phyloP scores from a whole-genome alignment of 2,888 invertebrate genomes.

The Acleris literana region DNA sequence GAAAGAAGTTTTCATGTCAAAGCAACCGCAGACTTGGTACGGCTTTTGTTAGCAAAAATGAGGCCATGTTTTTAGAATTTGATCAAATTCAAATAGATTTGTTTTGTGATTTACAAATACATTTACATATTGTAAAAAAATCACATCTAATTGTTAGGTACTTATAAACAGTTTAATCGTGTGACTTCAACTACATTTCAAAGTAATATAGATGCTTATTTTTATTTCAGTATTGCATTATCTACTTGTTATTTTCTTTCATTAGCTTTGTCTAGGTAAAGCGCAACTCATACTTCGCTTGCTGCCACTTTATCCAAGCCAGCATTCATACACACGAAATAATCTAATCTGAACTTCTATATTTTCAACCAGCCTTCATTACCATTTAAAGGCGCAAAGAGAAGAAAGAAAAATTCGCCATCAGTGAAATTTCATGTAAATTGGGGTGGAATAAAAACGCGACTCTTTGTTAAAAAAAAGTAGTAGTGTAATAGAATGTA shows the following conservation, averaged over 20 bases:
- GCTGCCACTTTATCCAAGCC: background rate
- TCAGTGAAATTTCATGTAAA: constrained; percentile 77
- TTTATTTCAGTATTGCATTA: constrained; percentile 3
- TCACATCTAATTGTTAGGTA: too few species aligned
- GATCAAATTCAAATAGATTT: background rate
- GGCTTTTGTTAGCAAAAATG: background rate
- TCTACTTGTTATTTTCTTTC: constrained; percentile 4
- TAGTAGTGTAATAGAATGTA: constrained; percentile 46
- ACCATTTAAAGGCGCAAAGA: constrained; percentile 68
- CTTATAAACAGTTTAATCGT: background rate
- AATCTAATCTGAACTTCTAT: constrained; percentile 72
- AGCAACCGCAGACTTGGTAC: background rate
- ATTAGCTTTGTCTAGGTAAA: constrained; percentile 4
- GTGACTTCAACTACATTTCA: background rate
- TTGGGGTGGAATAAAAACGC: constrained; percentile 58
- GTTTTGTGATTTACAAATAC: background rate
- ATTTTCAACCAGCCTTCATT: constrained; percentile 72
- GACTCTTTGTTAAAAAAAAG: constrained; percentile 63
- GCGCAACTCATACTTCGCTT: background rate
- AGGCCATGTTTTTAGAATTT: background rate
- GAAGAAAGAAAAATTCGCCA: constrained; percentile 67
- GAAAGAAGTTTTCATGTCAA: constrained; percentile 1
- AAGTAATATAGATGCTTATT: constrained; percentile 4
- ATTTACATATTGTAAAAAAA: background rate
- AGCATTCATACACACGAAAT: constrained; percentile 51